A percentile compares a stretch with the other conserved stretches of the same genome.
phyloP scores from a whole-genome alignment of 2,888 invertebrate genomes.

The Hydropsyche betteni region DNA sequence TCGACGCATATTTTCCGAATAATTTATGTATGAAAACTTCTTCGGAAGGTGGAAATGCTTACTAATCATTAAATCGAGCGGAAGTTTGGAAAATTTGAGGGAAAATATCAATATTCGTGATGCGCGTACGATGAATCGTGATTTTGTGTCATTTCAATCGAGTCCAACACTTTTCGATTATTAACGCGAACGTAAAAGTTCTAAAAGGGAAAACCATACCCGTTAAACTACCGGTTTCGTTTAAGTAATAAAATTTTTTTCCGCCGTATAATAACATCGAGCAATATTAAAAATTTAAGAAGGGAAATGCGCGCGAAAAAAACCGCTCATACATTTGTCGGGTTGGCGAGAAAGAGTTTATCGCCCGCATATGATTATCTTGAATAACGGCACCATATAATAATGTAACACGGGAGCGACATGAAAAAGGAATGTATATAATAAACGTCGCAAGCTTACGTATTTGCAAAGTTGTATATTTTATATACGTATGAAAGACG shows the following conservation, averaged over 20 bases:
- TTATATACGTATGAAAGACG: not conserved
- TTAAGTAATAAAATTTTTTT: constrained; percentile 36
- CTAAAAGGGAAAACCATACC: not conserved
- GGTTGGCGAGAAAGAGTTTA: constrained; percentile 23
- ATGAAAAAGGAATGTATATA: constrained; percentile 11
- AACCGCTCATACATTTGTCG: constrained; percentile 11
- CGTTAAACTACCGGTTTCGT: constrained; percentile 26
- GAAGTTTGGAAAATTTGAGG: not conserved
- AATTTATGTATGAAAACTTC: too few relatives aligned
- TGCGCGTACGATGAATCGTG: constrained; percentile 24
- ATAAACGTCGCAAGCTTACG: constrained; percentile 6
- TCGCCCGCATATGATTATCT: constrained; percentile 31
- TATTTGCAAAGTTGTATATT: constrained; percentile 24
- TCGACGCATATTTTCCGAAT: too few relatives aligned
- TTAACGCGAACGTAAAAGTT: not conserved
- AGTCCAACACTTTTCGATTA: not conserved
- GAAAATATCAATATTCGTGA: constrained; percentile 15
- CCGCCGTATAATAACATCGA: constrained; percentile 22
- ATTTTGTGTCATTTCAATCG: constrained; percentile 27
- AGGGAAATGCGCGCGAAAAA: not conserved
- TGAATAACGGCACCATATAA: constrained; percentile 29
- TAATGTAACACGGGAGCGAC: constrained; percentile 21
- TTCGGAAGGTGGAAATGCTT: not conserved
- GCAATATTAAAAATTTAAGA: constrained; percentile 28
- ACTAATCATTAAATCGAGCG: not conserved